Percentiles rank a stretch among this genome's conserved stretches.
Evolutionary conservation across 2,888 invertebrate genomes (phyloP).

Genomic region (Gandaritis pyraliata): DNA sequence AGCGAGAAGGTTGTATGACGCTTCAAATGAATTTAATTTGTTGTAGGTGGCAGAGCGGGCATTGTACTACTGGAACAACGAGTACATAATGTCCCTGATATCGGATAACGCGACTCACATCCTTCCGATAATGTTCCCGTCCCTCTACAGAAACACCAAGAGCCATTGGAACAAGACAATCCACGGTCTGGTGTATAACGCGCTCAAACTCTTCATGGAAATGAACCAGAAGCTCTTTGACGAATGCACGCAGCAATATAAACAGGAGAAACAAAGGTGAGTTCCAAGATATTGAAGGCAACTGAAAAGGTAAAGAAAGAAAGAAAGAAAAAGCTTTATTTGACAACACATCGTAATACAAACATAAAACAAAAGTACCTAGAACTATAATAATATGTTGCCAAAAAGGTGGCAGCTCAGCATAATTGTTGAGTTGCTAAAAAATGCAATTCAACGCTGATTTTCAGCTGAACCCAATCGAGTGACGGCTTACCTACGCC

Average conservation of each 20-base stretch:
- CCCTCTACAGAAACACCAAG: constrained; percentile 98
- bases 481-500: too few relatives aligned
- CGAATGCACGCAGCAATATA: constrained; percentile 98
- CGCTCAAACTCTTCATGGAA: constrained; percentile 99
- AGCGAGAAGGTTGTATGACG: too few relatives aligned
- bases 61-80: constrained; percentile 99
- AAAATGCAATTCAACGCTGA: too few relatives aligned
- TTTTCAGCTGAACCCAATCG: too few relatives aligned
- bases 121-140: constrained; percentile 99
- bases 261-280: constrained; percentile 93
- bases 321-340: background rate
- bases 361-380: too few relatives aligned
- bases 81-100: constrained; percentile 99
- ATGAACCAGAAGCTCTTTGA: constrained; percentile 99
- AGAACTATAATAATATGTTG: too few relatives aligned
- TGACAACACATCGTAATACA: too few relatives aligned
- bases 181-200: constrained; percentile 99
- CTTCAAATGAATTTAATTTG: background rate
- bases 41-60: constrained; percentile 98
- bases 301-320: too few relatives aligned
- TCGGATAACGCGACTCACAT: constrained; percentile 99
- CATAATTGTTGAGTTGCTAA: too few relatives aligned
- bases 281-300: constrained; percentile 41
- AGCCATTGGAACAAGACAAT: constrained; percentile 99
- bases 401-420: too few relatives aligned